A percentile compares a stretch with the other conserved stretches of the same genome.
phyloP scores from a whole-genome alignment of 2,797 vertebrate genomes.

The Cyprinella venusta region DNA sequence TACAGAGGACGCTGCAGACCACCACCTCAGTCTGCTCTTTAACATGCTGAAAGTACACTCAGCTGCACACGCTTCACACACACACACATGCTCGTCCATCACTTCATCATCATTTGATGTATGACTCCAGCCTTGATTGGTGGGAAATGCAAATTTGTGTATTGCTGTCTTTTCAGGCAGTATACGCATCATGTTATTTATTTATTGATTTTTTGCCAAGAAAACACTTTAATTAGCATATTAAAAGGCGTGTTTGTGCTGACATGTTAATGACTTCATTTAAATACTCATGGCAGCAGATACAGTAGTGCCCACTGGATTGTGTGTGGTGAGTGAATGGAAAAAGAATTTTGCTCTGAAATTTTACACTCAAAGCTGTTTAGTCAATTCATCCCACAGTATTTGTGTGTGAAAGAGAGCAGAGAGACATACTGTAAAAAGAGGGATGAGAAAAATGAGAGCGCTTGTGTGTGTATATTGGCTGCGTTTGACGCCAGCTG shows the following conservation, averaged over 20 bases:
- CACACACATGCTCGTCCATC: not conserved
- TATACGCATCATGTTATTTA: not conserved
- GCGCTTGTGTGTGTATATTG: conserved; percentile 48
- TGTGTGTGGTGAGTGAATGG: not conserved
- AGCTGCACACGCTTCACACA: no score
- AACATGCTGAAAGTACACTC: not conserved
- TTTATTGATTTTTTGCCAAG: not conserved
- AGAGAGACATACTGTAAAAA: conserved; percentile 19
- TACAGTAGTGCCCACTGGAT: not conserved
- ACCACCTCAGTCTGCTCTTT: not conserved
- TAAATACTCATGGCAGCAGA: not conserved
- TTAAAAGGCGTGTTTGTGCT: conserved; percentile 9
- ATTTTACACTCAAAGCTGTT: not conserved
- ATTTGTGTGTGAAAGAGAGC: conserved; percentile 21
- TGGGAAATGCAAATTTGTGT: not conserved
- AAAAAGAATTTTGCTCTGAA: not conserved
- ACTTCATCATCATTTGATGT: not conserved
- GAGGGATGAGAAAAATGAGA: conserved; percentile 33
- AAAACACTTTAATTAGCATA: conserved; percentile 10
- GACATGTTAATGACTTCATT: not conserved
- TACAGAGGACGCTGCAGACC: not conserved
- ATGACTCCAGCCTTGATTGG: not conserved
- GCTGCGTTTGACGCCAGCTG: conserved; percentile 69
- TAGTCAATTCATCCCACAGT: not conserved
- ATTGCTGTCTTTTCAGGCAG: not conserved